Percentiles rank a stretch among this genome's conserved stretches.
Evolutionary conservation across 1,140 invertebrate species (phyloP).

Genomic region (Apis laboriosa): DNA sequence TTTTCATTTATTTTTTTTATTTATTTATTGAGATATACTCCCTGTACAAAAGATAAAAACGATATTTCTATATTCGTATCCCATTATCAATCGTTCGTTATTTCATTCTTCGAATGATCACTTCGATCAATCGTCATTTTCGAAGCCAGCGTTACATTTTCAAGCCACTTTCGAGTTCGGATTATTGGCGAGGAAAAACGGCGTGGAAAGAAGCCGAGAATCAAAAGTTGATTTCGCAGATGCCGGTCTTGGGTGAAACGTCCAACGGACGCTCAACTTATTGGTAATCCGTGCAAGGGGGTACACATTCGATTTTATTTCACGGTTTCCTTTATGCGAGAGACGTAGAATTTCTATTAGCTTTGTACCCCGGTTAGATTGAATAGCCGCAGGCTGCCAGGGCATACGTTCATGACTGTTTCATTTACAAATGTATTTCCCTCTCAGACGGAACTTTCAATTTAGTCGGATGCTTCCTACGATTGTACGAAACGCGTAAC

Average conservation of each 20-base stretch:
- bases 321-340: conserved; percentile 71
- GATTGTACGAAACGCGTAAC: conserved; percentile 56
- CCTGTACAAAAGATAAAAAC: too few relatives aligned
- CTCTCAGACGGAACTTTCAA: conserved; percentile 79
- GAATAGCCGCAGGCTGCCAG: conserved; percentile 67
- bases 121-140: neutral
- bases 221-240: conserved; percentile 54
- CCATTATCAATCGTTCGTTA: too few relatives aligned
- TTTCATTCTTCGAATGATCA: too few relatives aligned
- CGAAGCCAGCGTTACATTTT: neutral
- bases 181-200: neutral
- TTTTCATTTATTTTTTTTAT: too few relatives aligned
- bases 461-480: conserved; percentile 74
- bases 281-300: conserved; percentile 68
- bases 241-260: conserved; percentile 31
- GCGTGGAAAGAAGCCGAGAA: neutral
- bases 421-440: conserved; percentile 80
- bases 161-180: too few relatives aligned
- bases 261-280: conserved; percentile 56
- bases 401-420: conserved; percentile 75
- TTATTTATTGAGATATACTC: too few relatives aligned
- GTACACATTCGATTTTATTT: conserved; percentile 73
- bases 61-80: too few relatives aligned
- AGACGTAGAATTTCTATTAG: conserved; percentile 72
- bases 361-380: conserved; percentile 71